Conservation (phyloP, 2,888 invertebrate genomes). For the Scotopteryx bipunctaria region DNA sequence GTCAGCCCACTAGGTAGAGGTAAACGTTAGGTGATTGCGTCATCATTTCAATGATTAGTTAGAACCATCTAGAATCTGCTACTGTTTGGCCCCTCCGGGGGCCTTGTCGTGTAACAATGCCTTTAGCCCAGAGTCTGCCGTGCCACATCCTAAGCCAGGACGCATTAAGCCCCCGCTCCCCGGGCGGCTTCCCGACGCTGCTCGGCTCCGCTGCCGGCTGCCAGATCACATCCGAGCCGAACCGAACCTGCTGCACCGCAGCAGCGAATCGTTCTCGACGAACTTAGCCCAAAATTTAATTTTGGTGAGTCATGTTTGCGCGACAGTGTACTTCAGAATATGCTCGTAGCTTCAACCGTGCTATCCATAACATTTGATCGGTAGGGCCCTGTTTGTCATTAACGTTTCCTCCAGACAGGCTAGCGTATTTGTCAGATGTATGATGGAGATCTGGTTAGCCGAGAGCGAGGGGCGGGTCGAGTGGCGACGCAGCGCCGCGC, state of each 20-base stretch:
- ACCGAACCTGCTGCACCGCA: conserved; percentile 23
- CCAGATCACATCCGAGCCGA: conserved; percentile 30
- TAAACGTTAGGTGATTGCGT: conserved; percentile 71
- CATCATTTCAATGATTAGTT: conserved; percentile 53
- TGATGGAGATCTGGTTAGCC: conserved; percentile 28
- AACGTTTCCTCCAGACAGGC: conserved; percentile 32
- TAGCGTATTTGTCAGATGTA: conserved; percentile 15
- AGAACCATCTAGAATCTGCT: conserved; percentile 40
- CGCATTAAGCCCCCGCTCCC: conserved; percentile 33
- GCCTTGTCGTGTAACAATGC: conserved; percentile 67
- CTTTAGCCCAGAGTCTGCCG: conserved; percentile 65
- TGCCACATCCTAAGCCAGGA: conserved; percentile 40
- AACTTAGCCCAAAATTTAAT: conserved; percentile 30
- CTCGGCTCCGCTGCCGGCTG: conserved; percentile 33
- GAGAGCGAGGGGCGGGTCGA: conserved; percentile 24
- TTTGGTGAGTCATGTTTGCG: conserved; percentile 57
- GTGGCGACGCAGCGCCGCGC: conserved; percentile 14
- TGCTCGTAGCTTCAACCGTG: conserved; percentile 33
- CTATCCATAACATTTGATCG: conserved; percentile 13
- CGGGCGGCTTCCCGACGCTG: conserved; percentile 26
- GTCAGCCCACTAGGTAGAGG: conserved; percentile 83
- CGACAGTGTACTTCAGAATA: conserved; percentile 37
- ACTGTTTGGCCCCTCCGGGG: conserved; percentile 53
- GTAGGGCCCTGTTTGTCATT: conserved; percentile 26
- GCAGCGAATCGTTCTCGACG: conserved; percentile 20